Evolutionary conservation across 2,888 invertebrate genomes (phyloP).

Genomic region (Troilus luridus): DNA sequence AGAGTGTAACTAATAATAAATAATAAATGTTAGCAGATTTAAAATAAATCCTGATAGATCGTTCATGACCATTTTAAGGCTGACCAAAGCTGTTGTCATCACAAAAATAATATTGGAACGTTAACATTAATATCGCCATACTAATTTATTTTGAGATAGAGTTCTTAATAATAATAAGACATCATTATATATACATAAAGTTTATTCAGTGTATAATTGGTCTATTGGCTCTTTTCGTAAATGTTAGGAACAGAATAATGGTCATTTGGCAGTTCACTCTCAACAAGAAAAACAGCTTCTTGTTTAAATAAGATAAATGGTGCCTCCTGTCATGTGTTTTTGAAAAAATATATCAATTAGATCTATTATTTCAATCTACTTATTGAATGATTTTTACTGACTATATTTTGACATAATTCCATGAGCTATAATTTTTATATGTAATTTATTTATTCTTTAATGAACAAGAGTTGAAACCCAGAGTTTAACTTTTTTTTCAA

Average conservation of each 20-base stretch:
- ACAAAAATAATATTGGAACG: too few species aligned
- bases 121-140: too few species aligned
- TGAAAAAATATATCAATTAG: background rate
- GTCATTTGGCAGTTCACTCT: background rate
- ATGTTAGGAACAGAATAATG: too few species aligned
- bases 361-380: background rate
- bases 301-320: background rate
- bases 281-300: background rate
- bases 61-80: background rate
- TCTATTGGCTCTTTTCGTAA: too few species aligned
- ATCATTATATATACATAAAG: too few species aligned
- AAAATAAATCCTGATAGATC: background rate
- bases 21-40: background rate
- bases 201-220: too few species aligned
- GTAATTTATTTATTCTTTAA: background rate
- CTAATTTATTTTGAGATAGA: too few species aligned
- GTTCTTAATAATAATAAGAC: too few species aligned
- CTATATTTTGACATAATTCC: background rate
- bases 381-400: background rate
- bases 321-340: background rate
- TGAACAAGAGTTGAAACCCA: background rate
- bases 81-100: too few species aligned
- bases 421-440: background rate
- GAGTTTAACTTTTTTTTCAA: too few species aligned
- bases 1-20: background rate